Evolutionary conservation across 2,113 vertebrate species (phyloP).

Genomic region (Talpa occidentalis): DNA sequence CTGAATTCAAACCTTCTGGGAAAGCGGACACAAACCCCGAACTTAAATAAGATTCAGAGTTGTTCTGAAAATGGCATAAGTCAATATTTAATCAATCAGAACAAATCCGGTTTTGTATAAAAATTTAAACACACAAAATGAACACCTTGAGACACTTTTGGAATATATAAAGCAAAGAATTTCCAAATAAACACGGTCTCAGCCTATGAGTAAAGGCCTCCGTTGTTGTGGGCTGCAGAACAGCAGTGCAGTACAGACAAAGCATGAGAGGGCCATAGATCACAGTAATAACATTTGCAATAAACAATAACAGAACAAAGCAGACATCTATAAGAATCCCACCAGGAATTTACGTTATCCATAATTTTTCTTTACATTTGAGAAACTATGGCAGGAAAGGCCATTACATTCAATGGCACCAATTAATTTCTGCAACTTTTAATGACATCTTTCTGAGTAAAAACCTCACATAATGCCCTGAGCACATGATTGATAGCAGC

Average conservation of each 20-base stretch:
- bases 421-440: constrained; percentile 94
- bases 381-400: constrained; percentile 89
- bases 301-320: constrained; percentile 92
- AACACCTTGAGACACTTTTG: constrained; percentile 83
- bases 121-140: constrained; percentile 88
- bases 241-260: constrained; percentile 85
- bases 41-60: constrained; percentile 79
- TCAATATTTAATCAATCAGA: constrained; percentile 84
- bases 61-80: constrained; percentile 74
- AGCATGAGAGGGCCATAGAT: constrained; percentile 88
- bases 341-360: constrained; percentile 88
- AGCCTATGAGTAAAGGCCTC: constrained; percentile 83
- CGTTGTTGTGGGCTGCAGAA: constrained; percentile 81
- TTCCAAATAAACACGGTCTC: constrained; percentile 81
- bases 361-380: constrained; percentile 92
- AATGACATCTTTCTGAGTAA: constrained; percentile 90
- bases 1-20: constrained; percentile 60
- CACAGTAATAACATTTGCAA: constrained; percentile 92
- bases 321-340: constrained; percentile 89
- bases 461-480: constrained; percentile 88
- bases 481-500: constrained; percentile 87
- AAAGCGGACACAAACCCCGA: constrained; percentile 47
- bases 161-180: constrained; percentile 81
- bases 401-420: constrained; percentile 90
- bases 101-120: constrained; percentile 84